Percentiles rank a stretch among this genome's conserved stretches.
Conservation (phyloP, 2,888 invertebrate species). For the Siphonodentalium dalli region DNA sequence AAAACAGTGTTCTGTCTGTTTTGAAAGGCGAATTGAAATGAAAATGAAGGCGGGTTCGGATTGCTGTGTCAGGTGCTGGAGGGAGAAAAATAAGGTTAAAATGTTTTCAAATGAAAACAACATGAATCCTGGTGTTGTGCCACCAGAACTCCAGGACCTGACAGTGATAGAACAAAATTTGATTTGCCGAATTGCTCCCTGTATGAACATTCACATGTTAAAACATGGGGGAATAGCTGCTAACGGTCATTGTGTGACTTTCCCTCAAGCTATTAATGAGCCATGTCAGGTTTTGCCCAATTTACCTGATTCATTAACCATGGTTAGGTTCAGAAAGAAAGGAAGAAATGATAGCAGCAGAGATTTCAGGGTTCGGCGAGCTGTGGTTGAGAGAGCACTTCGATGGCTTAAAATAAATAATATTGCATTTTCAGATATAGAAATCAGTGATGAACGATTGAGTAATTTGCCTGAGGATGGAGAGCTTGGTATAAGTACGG, state of each 20-base stretch:
- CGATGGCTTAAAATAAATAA: not conserved
- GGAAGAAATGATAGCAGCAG: not conserved
- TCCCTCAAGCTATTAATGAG: not conserved
- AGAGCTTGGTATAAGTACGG: too few relatives aligned
- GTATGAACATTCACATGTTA: not conserved
- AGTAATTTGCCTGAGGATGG: too few relatives aligned
- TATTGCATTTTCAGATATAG: not conserved
- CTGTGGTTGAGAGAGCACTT: not conserved
- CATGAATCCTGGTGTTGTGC: not conserved
- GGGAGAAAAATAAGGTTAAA: not conserved
- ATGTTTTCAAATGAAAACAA: not conserved
- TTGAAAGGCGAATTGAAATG: too few relatives aligned
- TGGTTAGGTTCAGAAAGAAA: not conserved
- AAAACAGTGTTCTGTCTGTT: too few relatives aligned
- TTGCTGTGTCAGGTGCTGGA: too few relatives aligned
- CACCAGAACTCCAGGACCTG: not conserved
- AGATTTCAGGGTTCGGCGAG: not conserved
- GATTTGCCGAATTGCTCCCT: not conserved
- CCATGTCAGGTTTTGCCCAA: not conserved
- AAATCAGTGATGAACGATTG: too few relatives aligned
- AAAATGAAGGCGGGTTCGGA: too few relatives aligned
- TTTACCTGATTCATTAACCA: not conserved
- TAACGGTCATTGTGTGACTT: slow-evolving; percentile 1
- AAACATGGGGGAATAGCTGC: not conserved
- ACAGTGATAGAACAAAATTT: too few relatives aligned